Evolutionary conservation across 2,797 vertebrate genomes (phyloP), one percentile per base, ranked within the genome.

Genomic region (Hydrocynus forskahlii): DNA sequence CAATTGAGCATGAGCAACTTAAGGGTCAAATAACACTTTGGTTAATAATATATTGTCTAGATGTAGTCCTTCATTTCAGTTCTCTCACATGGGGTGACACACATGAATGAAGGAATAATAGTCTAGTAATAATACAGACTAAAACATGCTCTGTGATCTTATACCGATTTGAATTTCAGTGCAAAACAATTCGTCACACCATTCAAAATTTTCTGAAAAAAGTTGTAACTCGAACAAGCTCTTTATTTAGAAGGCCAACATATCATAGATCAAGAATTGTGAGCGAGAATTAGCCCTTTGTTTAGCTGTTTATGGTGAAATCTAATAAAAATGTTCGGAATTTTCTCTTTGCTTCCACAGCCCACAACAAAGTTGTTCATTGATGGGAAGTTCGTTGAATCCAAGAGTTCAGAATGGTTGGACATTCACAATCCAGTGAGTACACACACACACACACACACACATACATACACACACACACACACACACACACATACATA

Each of bases 341-440:
- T 59, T 84, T 80, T 48, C 68, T 86, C 77, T 84, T 76, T 81
- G 52, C 79, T 87, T 85, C 25, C 83, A 29, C 87, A 99, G 98
- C 95, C 97, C 86, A 96, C 95, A 88, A 97, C 97, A 76, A 99
- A 99, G 89, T 95, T 99, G 87, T 97, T 99, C 89, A 99, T 99
- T 73, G 96, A 99, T 92, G 98, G 98, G 64, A 98, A 98, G 88
- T 99, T 99, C 98, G 88, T 96, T 95, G 98, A 99, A 82, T 99
- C 98, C 87, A 96, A 94, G 93, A 96, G 92, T 60, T 94, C 96
- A 35, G 96, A 98, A 91, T 99, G 98, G 98, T 94, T 97, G 21
- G 95, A 99, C 89, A 95, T 99, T 88, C 96, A 97, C 92, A 99
- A 99, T 90, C 98, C 98, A 10, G 98, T 99, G 92, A 97, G 97